phyloP scores from a whole-genome alignment of 2,113 vertebrate species.

The Lynx canadensis region DNA sequence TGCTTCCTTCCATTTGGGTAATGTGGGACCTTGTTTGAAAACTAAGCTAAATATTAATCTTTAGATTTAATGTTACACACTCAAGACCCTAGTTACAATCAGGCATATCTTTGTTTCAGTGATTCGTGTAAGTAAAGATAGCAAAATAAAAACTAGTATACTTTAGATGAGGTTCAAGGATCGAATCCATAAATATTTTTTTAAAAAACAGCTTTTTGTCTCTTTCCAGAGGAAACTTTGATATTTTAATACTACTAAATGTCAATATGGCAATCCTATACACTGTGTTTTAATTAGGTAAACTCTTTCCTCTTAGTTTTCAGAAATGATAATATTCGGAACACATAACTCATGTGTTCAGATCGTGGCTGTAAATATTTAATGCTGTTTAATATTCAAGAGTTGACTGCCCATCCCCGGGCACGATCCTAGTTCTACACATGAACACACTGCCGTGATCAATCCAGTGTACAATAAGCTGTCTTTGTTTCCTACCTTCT shows the following conservation, averaged over 20 bases:
- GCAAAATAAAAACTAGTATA: not conserved
- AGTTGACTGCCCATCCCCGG: constrained; percentile 53
- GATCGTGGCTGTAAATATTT: constrained; percentile 55
- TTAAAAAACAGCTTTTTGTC: constrained; percentile 1
- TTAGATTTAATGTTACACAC: not conserved
- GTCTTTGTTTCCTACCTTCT: constrained; percentile 46
- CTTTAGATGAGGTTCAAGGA: not conserved
- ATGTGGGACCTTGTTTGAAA: constrained; percentile 32
- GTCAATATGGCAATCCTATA: not conserved
- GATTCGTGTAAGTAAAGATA: not conserved
- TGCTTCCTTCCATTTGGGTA: not conserved
- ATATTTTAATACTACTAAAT: not conserved
- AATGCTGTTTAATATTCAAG: constrained; percentile 67
- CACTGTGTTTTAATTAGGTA: constrained; percentile 16
- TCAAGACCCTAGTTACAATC: not conserved
- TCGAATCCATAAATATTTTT: constrained; percentile 14
- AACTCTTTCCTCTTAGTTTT: constrained; percentile 34
- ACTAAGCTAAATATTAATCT: constrained; percentile 27
- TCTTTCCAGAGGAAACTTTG: not conserved
- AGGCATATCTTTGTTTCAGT: not conserved
- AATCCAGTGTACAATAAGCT: not conserved
- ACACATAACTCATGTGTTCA: constrained; percentile 48
- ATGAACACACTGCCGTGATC: not conserved
- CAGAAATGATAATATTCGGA: constrained; percentile 51
- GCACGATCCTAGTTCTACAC: not conserved